A percentile compares a stretch with the other conserved stretches of the same genome.
These are phyloP conservation scores for Trachemys scripta DNA, from an alignment of 2,113 vertebrate genomes.

Conservation along the genomic window DNA sequence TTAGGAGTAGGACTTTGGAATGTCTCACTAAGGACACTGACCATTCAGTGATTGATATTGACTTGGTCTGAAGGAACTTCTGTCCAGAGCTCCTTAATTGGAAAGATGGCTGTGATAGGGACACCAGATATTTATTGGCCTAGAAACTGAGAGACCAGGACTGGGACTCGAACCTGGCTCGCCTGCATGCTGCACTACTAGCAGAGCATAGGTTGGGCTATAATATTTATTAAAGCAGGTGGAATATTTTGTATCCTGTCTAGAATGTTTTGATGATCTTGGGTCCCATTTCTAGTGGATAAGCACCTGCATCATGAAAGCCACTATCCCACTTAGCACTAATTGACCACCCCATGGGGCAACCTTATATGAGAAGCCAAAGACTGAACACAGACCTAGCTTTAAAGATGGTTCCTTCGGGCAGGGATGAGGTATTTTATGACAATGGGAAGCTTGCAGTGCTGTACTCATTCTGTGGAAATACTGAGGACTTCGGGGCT, in stretches of 20 bases:
- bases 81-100: neutral
- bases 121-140: neutral
- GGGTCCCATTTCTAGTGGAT: neutral
- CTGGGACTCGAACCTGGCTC: neutral
- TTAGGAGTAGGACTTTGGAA: neutral
- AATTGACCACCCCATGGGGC: slow-evolving; percentile 5
- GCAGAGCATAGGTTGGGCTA: neutral
- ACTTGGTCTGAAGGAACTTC: neutral
- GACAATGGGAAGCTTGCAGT: neutral
- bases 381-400: neutral
- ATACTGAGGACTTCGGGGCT: neutral
- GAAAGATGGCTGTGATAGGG: fast-evolving
- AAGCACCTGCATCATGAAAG: neutral
- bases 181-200: neutral
- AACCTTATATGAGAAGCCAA: slow-evolving; percentile 21
- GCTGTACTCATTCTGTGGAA: slow-evolving; percentile 2
- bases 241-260: neutral
- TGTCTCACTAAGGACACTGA: neutral
- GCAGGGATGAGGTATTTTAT: neutral
- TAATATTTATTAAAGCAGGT: neutral
- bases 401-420: neutral
- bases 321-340: neutral
- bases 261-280: neutral
- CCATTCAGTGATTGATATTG: neutral
- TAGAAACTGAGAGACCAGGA: neutral